phyloP scores from a whole-genome alignment of 1,140 invertebrate species.

The Drosophila pectinifera region DNA sequence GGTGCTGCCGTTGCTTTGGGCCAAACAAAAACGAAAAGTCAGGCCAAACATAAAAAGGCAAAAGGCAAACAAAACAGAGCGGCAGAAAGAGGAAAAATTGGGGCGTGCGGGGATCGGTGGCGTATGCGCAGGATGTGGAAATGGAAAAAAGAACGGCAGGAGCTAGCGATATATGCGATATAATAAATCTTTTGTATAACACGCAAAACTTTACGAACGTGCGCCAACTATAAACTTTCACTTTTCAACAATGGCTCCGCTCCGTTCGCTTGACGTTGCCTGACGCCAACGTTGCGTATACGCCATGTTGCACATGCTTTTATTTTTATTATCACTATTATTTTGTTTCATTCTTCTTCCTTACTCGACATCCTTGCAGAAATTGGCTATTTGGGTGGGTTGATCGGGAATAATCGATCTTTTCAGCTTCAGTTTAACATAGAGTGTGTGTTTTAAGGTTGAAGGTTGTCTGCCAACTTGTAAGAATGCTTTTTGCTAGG shows the following conservation, averaged over 20 bases:
- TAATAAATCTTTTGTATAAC: conserved; percentile 80
- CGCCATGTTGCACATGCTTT: conserved; percentile 65
- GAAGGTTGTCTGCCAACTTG: not conserved
- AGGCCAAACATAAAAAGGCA: conserved; percentile 57
- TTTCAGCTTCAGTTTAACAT: not conserved
- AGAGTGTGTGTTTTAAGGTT: not conserved
- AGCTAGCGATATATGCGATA: conserved; percentile 76
- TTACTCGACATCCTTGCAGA: not conserved
- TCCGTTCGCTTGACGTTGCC: conserved; percentile 38
- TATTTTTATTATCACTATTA: conserved; percentile 71
- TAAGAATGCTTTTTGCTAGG: no score
- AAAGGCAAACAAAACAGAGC: conserved; percentile 64
- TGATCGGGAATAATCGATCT: conserved; percentile 14
- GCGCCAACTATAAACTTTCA: conserved; percentile 79
- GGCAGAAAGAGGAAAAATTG: conserved; percentile 19
- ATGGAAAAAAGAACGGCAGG: conserved; percentile 56
- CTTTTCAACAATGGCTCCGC: conserved; percentile 58
- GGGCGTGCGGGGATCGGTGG: conserved; percentile 7
- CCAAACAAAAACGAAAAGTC: conserved; percentile 61
- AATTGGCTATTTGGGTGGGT: conserved; percentile 8
- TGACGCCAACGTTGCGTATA: conserved; percentile 56
- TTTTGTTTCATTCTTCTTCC: conserved; percentile 37
- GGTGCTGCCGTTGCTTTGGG: conserved; percentile 29
- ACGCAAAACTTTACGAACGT: conserved; percentile 79
- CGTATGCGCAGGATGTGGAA: conserved; percentile 33